Base-by-base conservation (phyloP, 2,797 vertebrate genomes). In the Anguilla megastoma region DNA sequence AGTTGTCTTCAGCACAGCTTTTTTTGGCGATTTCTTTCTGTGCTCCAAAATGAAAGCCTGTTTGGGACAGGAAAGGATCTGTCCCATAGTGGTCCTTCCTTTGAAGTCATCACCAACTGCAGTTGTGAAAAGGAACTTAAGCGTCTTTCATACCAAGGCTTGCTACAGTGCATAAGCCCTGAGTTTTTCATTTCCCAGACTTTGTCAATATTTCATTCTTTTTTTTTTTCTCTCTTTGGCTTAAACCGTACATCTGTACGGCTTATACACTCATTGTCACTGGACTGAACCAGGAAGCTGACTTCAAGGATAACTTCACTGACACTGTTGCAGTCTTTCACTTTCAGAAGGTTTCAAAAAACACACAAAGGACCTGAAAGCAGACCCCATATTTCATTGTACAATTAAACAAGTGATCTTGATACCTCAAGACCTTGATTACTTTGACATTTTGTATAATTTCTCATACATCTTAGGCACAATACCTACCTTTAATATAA, bases 181-280 rank as follows among this genome's bases (percentile, higher is more conserved):
- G 58, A 45, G 71, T 90, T 86, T 90, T 87, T 93, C 88, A 86
- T 92, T 92, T 93, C 88, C 92, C 90, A 92, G 89, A 86, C 80
- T 91, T 88, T 91, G 92, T 93, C 91, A 93, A 92, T 94, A 90
- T 91, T 93, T 90, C 92, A 91, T 90, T 89, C 58, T 83, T 90
- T 84, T 82, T 89, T 63, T 79, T 90, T 84, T 74, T 41, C 87
- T 90, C 87, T 87, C 87, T 87, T 88, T 80, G 84, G 86, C 86
- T 88, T 87, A 83, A 88, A 89, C 86, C 88, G 91, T 92, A 93
- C 88, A 91, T 94, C 90, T 92, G 91, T 88, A 88, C 90, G 91
- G 91, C 91, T 90, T 90, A 45, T 45, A 93, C 56, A 71, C 69
- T 30, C 83, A 84, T 89, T 88, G 84, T 84, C 89, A 93, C 92